A percentile compares a stretch with the other conserved stretches of the same genome.
These are phyloP conservation scores for Cynoglossus semilaevis DNA, from an alignment of 2,113 vertebrate genomes.

Conservation along the genomic window DNA sequence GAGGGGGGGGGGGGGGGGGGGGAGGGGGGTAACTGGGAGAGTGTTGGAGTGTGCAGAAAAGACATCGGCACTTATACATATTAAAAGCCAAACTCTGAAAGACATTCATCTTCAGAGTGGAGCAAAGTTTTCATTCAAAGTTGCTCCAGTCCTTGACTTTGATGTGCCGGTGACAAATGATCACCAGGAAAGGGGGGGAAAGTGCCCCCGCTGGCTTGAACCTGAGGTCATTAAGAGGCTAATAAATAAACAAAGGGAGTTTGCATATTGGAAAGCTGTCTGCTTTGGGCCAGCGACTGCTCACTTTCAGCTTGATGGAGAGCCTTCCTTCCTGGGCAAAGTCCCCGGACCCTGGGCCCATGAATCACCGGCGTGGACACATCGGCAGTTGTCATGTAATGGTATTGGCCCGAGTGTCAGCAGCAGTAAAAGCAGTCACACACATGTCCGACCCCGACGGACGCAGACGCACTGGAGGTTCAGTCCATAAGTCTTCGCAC, in stretches of 20 bases:
- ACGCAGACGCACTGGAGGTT: too few species aligned
- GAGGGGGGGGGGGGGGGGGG: constrained; percentile 39
- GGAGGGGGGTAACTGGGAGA: constrained; percentile 35
- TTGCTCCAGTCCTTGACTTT: constrained; percentile 51
- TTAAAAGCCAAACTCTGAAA: constrained; percentile 72
- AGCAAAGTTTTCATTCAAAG: constrained; percentile 60
- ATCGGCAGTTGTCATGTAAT: constrained; percentile 78
- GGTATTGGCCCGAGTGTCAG: constrained; percentile 68
- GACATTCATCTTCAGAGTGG: constrained; percentile 62
- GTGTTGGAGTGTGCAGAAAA: constrained; percentile 26
- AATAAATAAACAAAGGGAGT: constrained; percentile 74
- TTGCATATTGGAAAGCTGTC: constrained; percentile 78
- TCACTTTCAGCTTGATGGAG: constrained; percentile 71
- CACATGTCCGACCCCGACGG: background rate
- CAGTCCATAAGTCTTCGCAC: too few species aligned
- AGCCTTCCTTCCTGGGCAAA: constrained; percentile 66
- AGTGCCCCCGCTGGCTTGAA: constrained; percentile 56
- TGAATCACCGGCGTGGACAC: constrained; percentile 73
- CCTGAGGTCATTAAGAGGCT: constrained; percentile 62
- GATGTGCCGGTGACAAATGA: constrained; percentile 65
- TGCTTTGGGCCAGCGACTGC: constrained; percentile 45
- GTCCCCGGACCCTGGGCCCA: constrained; percentile 41
- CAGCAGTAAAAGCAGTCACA: constrained; percentile 26
- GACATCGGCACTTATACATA: constrained; percentile 73
- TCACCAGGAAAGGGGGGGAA: constrained; percentile 42